These are phyloP conservation scores for Pseudomyrmex gracilis DNA, from an alignment of 1,140 invertebrate genomes.

Conservation along the genomic window DNA sequence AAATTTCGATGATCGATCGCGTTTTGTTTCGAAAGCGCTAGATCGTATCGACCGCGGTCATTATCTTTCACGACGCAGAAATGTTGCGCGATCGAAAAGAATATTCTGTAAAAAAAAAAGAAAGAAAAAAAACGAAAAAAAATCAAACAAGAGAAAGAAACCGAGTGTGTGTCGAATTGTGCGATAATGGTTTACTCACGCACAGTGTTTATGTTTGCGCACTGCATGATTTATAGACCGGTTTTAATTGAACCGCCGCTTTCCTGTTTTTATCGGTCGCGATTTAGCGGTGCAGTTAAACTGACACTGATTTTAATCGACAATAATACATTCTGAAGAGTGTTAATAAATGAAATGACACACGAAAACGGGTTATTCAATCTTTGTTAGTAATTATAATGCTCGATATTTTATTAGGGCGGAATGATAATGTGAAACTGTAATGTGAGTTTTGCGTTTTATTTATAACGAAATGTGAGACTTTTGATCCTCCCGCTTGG, in stretches of 20 bases:
- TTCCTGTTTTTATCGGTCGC: slow-evolving; percentile 15
- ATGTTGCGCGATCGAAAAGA: not conserved
- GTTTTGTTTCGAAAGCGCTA: slow-evolving; percentile 49
- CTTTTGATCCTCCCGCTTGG: not conserved
- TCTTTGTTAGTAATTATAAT: too few species aligned
- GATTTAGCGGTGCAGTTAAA: slow-evolving; percentile 14
- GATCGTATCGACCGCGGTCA: slow-evolving; percentile 15
- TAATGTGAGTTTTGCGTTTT: slow-evolving; percentile 16
- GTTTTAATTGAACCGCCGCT: slow-evolving; percentile 13
- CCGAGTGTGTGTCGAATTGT: not conserved
- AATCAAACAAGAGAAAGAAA: not conserved
- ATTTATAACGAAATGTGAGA: not conserved
- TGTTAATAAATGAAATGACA: not conserved
- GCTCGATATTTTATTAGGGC: too few species aligned
- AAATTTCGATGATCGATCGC: slow-evolving; percentile 42
- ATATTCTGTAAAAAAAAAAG: too few species aligned
- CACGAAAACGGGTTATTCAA: too few species aligned
- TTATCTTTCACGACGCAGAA: slow-evolving; percentile 18
- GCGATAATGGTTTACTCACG: slow-evolving; percentile 28
- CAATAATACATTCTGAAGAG: slow-evolving; percentile 2
- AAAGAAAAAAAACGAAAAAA: too few species aligned
- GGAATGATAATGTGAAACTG: not conserved
- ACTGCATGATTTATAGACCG: slow-evolving; percentile 22
- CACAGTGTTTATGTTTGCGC: slow-evolving; percentile 26
- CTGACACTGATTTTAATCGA: not conserved